Evolutionary conservation across 2,113 vertebrate species (phyloP).

Genomic region (Callospermophilus lateralis): DNA sequence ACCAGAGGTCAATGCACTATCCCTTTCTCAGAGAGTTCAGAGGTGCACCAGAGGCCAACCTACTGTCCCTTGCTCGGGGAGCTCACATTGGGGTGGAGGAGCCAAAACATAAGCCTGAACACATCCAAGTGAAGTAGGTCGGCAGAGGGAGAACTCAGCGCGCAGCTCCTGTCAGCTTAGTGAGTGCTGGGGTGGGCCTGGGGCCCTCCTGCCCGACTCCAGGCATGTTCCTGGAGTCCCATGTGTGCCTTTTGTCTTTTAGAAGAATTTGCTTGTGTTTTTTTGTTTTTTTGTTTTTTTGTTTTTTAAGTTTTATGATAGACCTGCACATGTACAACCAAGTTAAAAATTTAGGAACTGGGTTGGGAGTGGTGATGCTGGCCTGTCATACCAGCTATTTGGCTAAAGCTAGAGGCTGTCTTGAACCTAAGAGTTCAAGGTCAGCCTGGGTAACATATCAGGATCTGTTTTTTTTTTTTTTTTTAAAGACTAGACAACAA

Average conservation of each 20-base stretch:
- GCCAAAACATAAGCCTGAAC: neutral
- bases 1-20: no score
- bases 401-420: neutral
- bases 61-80: neutral
- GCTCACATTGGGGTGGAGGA: no score
- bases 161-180: fast-evolving
- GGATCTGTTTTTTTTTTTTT: no score
- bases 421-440: neutral
- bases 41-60: no score
- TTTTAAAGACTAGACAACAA: neutral
- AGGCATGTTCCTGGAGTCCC: no score
- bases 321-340: neutral
- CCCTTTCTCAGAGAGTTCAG: no score
- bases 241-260: neutral
- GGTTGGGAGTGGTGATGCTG: neutral
- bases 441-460: neutral
- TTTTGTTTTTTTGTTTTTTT: no score
- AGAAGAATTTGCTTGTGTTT: neutral
- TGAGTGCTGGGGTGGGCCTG: fast-evolving
- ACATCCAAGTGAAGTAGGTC: fast-evolving
- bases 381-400: neutral
- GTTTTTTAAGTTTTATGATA: neutral
- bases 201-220: no score
- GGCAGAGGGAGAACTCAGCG: neutral
- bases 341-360: neutral